These are phyloP conservation scores for Drosophila phalerata DNA, from an alignment of 2,888 invertebrate species.

Conservation along the genomic window DNA sequence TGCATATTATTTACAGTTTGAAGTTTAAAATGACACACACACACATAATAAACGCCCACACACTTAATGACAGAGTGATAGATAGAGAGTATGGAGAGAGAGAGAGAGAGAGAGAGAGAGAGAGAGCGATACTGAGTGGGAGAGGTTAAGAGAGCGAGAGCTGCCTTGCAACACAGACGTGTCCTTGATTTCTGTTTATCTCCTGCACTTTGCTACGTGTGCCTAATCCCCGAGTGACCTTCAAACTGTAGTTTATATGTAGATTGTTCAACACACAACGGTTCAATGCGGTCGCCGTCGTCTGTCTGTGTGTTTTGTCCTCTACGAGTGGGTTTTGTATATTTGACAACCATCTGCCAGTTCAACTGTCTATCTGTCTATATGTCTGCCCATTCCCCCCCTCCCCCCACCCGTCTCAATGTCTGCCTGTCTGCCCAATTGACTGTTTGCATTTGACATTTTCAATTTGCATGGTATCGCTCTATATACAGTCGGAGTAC, in stretches of 20 bases:
- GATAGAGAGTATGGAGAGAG: neutral
- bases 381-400: slow-evolving; percentile 6
- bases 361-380: slow-evolving; percentile 61
- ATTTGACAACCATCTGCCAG: slow-evolving; percentile 66
- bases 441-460: slow-evolving; percentile 77
- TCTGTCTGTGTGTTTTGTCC: slow-evolving; percentile 13
- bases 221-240: slow-evolving; percentile 60
- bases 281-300: slow-evolving; percentile 52
- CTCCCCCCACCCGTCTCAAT: neutral
- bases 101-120: neutral
- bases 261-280: slow-evolving; percentile 24
- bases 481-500: slow-evolving; percentile 27
- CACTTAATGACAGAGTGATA: neutral
- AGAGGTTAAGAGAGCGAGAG: slow-evolving; percentile 1
- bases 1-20: slow-evolving; percentile 65
- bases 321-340: slow-evolving; percentile 51
- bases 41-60: slow-evolving; percentile 4
- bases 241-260: slow-evolving; percentile 45
- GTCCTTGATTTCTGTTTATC: slow-evolving; percentile 54
- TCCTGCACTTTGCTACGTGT: slow-evolving; percentile 48
- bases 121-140: slow-evolving; percentile 1
- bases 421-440: slow-evolving; percentile 28
- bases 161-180: slow-evolving; percentile 44
- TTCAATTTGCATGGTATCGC: slow-evolving; percentile 76
- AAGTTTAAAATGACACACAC: slow-evolving; percentile 47